Evolutionary conservation across 2,113 vertebrate species (phyloP).

Genomic region (Tyto alba): DNA sequence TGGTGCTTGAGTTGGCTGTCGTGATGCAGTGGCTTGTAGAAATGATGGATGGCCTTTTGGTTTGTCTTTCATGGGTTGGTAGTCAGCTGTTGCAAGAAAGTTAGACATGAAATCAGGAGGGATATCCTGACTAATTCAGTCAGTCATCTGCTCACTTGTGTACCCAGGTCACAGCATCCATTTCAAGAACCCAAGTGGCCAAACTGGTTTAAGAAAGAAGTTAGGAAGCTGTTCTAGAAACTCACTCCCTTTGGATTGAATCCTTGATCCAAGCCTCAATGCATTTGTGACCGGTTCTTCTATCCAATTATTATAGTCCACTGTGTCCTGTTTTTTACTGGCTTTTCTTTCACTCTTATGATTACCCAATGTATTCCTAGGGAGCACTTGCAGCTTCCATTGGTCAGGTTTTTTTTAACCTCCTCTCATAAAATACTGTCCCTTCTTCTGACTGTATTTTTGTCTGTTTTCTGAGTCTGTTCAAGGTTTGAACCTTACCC

Average conservation of each 20-base stretch:
- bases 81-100: background rate
- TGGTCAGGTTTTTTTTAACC: background rate
- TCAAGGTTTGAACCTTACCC: background rate
- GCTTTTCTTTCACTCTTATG: background rate
- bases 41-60: background rate
- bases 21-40: background rate
- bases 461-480: background rate
- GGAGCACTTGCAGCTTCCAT: background rate
- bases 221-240: background rate
- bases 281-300: background rate
- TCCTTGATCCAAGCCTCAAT: background rate
- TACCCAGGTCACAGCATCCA: background rate
- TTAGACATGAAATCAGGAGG: background rate
- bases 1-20: background rate
- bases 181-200: background rate
- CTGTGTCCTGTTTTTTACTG: background rate
- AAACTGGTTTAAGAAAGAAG: background rate
- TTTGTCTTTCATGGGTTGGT: background rate
- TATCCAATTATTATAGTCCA: background rate
- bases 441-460: background rate
- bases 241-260: background rate
- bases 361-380: background rate
- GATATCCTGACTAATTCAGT: background rate
- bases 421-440: background rate
- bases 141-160: background rate